Evolutionary conservation across 2,888 invertebrate species (phyloP).

Genomic region (Himalopsyche tibetana): DNA sequence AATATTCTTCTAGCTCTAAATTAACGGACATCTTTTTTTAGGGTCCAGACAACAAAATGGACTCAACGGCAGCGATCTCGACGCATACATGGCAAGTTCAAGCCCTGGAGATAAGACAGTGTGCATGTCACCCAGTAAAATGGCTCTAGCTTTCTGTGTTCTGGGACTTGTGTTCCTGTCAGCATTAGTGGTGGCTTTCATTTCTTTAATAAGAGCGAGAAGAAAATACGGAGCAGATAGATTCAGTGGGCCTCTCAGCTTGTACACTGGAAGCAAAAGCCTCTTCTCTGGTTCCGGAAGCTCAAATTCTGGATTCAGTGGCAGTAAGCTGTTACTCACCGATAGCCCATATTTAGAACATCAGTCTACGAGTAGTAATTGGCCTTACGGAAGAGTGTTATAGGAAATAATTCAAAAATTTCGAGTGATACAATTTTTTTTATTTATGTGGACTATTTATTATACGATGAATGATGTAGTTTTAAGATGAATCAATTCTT

Average conservation of each 20-base stretch:
- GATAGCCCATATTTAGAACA: slow-evolving; percentile 80
- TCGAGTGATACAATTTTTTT: slow-evolving; percentile 18
- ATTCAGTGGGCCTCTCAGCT: slow-evolving; percentile 76
- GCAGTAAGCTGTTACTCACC: slow-evolving; percentile 78
- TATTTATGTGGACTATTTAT: slow-evolving; percentile 47
- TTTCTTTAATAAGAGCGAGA: slow-evolving; percentile 80
- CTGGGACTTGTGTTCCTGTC: slow-evolving; percentile 84
- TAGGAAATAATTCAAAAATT: slow-evolving; percentile 49
- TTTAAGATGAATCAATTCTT: not conserved
- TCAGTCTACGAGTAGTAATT: slow-evolving; percentile 76
- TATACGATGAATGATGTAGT: slow-evolving; percentile 43
- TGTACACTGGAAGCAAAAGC: slow-evolving; percentile 79
- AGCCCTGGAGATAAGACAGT: slow-evolving; percentile 79
- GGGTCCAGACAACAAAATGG: slow-evolving; percentile 62
- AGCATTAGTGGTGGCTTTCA: slow-evolving; percentile 83
- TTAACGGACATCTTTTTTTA: slow-evolving; percentile 44
- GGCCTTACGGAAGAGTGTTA: slow-evolving; percentile 76
- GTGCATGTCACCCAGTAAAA: slow-evolving; percentile 85
- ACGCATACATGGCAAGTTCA: slow-evolving; percentile 59
- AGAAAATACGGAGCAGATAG: slow-evolving; percentile 75
- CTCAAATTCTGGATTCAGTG: slow-evolving; percentile 78
- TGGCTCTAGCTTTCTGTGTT: slow-evolving; percentile 85
- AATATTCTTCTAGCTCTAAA: too few species aligned
- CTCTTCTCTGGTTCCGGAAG: slow-evolving; percentile 79
- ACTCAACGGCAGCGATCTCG: slow-evolving; percentile 59